phyloP scores from a whole-genome alignment of 2,113 vertebrate species.

The Pipra filicauda region DNA sequence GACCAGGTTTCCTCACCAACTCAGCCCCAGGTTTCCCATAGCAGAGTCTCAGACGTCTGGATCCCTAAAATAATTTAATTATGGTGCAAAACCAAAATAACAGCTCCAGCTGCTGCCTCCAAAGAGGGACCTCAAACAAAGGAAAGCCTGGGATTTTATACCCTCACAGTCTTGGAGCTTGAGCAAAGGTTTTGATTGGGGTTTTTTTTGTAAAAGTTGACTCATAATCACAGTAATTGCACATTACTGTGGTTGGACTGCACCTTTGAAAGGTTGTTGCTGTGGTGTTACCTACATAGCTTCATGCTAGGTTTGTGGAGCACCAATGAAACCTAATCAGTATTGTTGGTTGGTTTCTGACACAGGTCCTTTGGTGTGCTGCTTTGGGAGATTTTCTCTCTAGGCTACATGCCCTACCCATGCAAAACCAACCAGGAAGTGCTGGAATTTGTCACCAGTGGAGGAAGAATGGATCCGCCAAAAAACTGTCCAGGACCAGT shows the following conservation, averaged over 20 bases:
- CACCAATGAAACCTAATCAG: not conserved
- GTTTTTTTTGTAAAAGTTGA: not conserved
- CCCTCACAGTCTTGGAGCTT: not conserved
- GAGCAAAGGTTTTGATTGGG: not conserved
- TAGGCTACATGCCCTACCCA: conserved; percentile 93
- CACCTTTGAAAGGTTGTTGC: not conserved
- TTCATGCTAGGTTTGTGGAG: not conserved
- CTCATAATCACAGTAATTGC: not conserved
- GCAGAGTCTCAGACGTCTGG: fast-evolving
- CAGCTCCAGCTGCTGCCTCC: fast-evolving
- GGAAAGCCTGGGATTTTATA: not conserved
- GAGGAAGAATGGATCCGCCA: conserved; percentile 89
- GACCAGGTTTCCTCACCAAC: not conserved
- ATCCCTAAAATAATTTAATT: not conserved
- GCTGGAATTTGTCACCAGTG: conserved; percentile 87
- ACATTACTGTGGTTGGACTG: not conserved
- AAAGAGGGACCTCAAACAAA: not conserved
- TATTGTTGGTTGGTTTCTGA: conserved; percentile 24
- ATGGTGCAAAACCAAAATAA: not conserved
- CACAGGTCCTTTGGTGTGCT: conserved; percentile 93
- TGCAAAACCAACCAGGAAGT: conserved; percentile 92
- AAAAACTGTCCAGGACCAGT: conserved; percentile 89
- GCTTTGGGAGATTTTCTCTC: conserved; percentile 92
- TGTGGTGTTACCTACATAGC: not conserved
- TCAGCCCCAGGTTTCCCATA: not conserved